Conservation (phyloP, 1,140 invertebrate species). For the Bombus difficillimus region DNA sequence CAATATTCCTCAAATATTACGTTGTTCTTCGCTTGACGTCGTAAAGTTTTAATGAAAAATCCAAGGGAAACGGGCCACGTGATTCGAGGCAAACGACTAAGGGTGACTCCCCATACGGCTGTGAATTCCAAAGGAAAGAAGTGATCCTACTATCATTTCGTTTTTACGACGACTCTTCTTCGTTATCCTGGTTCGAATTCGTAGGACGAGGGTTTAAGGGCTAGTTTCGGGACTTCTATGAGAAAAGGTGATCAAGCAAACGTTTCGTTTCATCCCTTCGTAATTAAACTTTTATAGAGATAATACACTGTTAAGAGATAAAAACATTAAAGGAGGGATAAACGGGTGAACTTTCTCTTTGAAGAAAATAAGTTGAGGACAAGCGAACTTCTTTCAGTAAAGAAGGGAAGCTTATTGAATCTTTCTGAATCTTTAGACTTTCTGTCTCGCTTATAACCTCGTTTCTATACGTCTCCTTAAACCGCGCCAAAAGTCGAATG, state of each 20-base stretch:
- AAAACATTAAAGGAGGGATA: neutral
- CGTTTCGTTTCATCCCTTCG: neutral
- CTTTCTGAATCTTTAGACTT: neutral
- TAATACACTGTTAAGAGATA: too few species aligned
- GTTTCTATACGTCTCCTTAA: neutral
- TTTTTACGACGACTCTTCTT: conserved; percentile 18
- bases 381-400: too few species aligned
- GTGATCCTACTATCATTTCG: conserved; percentile 6
- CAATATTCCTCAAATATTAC: conserved; percentile 24
- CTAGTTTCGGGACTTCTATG: neutral
- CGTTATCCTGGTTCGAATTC: neutral
- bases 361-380: neutral
- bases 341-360: neutral
- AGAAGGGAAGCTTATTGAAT: neutral
- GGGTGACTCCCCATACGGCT: neutral
- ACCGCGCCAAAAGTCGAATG: too few species aligned
- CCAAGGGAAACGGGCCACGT: neutral
- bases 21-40: conserved; percentile 26
- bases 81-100: conserved; percentile 18
- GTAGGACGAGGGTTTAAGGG: neutral
- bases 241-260: neutral
- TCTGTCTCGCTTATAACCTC: neutral
- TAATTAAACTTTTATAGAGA: conserved; percentile 1
- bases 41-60: conserved; percentile 52
- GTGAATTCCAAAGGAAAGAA: neutral